Evolutionary conservation across 2,113 vertebrate genomes (phyloP).

Genomic region (Phycodurus eques): DNA sequence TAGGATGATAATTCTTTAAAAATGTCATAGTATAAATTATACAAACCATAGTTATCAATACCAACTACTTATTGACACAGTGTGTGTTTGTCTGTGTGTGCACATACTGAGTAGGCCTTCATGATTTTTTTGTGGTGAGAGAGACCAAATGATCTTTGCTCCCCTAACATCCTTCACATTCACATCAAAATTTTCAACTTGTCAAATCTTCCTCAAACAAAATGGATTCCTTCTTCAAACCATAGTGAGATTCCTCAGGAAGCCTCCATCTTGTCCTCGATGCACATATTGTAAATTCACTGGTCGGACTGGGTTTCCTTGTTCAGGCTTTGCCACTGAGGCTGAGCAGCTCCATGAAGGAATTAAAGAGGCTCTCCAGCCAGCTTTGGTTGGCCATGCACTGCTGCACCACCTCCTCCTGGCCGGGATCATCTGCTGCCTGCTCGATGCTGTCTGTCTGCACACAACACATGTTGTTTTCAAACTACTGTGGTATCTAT

Average conservation of each 20-base stretch:
- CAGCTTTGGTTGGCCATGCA: constrained; percentile 90
- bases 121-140: constrained; percentile 29
- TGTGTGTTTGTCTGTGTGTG: constrained; percentile 16
- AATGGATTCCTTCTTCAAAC: neutral
- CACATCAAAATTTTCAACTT: constrained; percentile 20
- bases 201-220: constrained; percentile 16
- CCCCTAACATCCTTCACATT: constrained; percentile 45
- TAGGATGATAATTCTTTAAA: constrained; percentile 54
- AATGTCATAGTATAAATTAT: constrained; percentile 73
- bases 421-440: constrained; percentile 83
- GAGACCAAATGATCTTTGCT: constrained; percentile 26
- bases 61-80: constrained; percentile 59
- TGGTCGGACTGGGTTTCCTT: neutral
- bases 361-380: constrained; percentile 85
- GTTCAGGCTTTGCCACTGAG: constrained; percentile 67
- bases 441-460: constrained; percentile 87
- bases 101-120: constrained; percentile 27
- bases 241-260: neutral
- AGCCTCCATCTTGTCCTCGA: neutral
- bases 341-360: constrained; percentile 84
- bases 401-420: constrained; percentile 92
- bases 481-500: neutral
- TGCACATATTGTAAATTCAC: no score
- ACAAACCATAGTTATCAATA: constrained; percentile 67
- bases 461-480: neutral